A percentile compares a stretch with the other conserved stretches of the same genome.
phyloP scores from a whole-genome alignment of 2,888 invertebrate genomes.

The Oligia fasciuncula region DNA sequence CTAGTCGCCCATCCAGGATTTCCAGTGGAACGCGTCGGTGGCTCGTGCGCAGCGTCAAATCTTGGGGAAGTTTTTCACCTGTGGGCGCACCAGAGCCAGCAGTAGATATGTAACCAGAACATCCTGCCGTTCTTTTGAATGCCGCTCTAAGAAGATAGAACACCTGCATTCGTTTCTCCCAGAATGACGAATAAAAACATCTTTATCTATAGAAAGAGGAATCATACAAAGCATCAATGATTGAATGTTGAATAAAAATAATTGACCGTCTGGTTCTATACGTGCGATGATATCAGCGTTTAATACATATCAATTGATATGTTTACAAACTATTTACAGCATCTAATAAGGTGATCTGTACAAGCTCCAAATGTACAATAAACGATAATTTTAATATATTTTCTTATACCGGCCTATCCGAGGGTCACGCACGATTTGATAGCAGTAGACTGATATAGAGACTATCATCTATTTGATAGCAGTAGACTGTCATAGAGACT shows the following conservation, averaged over 20 bases:
- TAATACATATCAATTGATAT: constrained; percentile 18
- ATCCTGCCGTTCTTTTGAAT: neutral
- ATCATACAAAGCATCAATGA: neutral
- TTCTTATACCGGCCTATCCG: constrained; percentile 14
- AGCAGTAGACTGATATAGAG: neutral
- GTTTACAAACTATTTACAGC: constrained; percentile 17
- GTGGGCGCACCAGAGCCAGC: neutral
- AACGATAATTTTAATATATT: constrained; percentile 15
- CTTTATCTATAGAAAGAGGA: neutral
- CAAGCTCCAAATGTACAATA: constrained; percentile 8
- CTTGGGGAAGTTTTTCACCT: neutral
- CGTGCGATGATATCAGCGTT: neutral
- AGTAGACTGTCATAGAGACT: neutral
- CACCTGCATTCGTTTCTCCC: neutral
- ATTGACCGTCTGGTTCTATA: neutral
- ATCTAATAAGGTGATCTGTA: constrained; percentile 7
- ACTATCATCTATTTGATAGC: neutral
- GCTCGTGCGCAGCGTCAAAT: neutral
- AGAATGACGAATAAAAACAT: neutral
- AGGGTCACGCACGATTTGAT: constrained; percentile 9
- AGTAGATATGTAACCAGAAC: neutral
- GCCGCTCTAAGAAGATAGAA: neutral
- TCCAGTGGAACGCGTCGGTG: neutral
- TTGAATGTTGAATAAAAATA: neutral
- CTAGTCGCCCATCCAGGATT: too few species aligned